Evolutionary conservation across 2,113 vertebrate species (phyloP).

Genomic region (Reinhardtius hippoglossoides): DNA sequence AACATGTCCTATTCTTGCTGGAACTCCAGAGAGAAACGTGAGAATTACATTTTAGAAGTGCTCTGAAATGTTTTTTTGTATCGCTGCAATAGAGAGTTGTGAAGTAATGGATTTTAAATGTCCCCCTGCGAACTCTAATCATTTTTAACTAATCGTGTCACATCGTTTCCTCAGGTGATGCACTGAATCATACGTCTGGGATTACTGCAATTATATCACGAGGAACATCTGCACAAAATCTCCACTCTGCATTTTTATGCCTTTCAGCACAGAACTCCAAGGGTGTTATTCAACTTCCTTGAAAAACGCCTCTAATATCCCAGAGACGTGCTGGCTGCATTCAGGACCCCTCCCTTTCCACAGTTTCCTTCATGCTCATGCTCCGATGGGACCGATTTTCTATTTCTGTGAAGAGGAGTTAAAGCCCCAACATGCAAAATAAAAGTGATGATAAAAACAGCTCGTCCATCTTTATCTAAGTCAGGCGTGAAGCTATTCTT

Average conservation of each 20-base stretch:
- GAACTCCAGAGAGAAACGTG: not conserved
- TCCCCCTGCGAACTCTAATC: not conserved
- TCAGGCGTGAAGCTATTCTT: not conserved
- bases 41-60: not conserved
- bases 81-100: no score
- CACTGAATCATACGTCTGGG: not conserved
- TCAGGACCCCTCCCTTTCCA: conserved; percentile 67
- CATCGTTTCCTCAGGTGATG: conserved; percentile 25
- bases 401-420: conserved; percentile 48
- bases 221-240: conserved; percentile 31
- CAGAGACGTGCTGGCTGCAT: conserved; percentile 59
- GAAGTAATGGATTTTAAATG: not conserved
- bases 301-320: conserved; percentile 51
- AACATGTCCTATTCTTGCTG: not conserved
- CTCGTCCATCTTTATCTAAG: conserved; percentile 8
- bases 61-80: no score
- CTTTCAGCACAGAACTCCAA: conserved; percentile 43
- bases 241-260: conserved; percentile 34
- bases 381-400: conserved; percentile 45
- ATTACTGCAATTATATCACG: not conserved
- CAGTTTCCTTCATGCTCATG: conserved; percentile 58
- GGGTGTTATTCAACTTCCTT: conserved; percentile 66
- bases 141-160: conserved; percentile 15
- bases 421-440: conserved; percentile 5
- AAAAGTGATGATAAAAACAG: conserved; percentile 20